Conservation (phyloP, 1,140 invertebrate species). For the Schlechtendalia chinensis region DNA sequence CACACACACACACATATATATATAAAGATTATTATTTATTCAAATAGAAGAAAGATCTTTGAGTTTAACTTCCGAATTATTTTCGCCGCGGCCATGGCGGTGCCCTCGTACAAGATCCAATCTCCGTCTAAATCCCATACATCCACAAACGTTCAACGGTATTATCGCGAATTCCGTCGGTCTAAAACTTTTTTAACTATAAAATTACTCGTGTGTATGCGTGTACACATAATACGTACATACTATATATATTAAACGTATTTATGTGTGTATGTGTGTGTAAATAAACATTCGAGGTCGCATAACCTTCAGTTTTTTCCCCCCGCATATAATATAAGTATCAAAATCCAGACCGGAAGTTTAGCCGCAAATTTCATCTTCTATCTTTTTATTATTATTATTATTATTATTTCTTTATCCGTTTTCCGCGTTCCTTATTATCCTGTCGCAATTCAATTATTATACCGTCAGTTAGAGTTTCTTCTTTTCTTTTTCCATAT, state of each 20-base stretch:
- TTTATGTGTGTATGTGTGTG: not conserved
- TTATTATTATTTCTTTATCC: slow-evolving; percentile 37
- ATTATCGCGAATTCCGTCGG: not conserved
- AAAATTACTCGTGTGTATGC: not conserved
- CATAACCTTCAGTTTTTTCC: not conserved
- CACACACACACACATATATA: not conserved
- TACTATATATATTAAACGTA: not conserved
- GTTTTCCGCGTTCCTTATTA: slow-evolving; percentile 31
- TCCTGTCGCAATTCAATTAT: slow-evolving; percentile 35
- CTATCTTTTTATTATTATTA: not conserved
- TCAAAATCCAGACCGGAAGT: not conserved
- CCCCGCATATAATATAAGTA: not conserved
- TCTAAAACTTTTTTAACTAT: slow-evolving; percentile 26
- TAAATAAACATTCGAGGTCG: slow-evolving; percentile 3
- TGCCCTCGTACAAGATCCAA: slow-evolving; percentile 9
- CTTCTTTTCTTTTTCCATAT: slow-evolving; percentile 13
- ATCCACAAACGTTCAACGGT: not conserved
- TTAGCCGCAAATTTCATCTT: slow-evolving; percentile 8
- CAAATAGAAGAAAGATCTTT: not conserved
- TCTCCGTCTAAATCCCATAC: not conserved
- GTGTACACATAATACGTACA: not conserved
- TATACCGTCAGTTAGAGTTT: slow-evolving; percentile 28
- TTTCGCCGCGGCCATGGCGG: not conserved
- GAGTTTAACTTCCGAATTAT: not conserved
- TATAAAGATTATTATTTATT: slow-evolving; percentile 28